Percentiles rank a stretch among this genome's conserved stretches.
Evolutionary conservation across 2,888 invertebrate species (phyloP).

Genomic region (Ichneumon xanthorius): DNA sequence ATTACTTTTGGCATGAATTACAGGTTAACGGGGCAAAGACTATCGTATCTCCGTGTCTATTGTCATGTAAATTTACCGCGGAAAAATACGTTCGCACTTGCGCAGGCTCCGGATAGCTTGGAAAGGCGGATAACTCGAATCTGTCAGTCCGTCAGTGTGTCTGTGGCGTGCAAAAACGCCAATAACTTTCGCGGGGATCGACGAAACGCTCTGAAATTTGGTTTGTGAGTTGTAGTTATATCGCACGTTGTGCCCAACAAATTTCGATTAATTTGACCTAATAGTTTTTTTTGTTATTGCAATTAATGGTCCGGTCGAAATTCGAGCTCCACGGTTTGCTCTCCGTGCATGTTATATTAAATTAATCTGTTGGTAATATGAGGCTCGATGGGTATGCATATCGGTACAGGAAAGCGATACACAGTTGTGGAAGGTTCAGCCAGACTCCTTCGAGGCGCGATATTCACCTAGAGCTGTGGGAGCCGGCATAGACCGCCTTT

Average conservation of each 20-base stretch:
- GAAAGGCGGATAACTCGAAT: neutral
- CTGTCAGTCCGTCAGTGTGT: neutral
- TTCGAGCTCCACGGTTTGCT: neutral
- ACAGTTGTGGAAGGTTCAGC: neutral
- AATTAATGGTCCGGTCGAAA: neutral
- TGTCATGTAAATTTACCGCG: too few relatives aligned
- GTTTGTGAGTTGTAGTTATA: neutral
- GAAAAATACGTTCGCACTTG: too few relatives aligned
- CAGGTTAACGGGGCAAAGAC: too few relatives aligned
- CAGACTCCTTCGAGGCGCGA: conserved; percentile 16
- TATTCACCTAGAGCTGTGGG: conserved; percentile 76
- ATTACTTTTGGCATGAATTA: too few relatives aligned
- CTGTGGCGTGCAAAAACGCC: too few relatives aligned
- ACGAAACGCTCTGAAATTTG: neutral
- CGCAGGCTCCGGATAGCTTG: too few relatives aligned
- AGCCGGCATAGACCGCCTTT: conserved; percentile 80
- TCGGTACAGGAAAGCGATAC: conserved; percentile 12
- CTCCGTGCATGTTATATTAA: neutral
- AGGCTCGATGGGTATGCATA: conserved; percentile 7
- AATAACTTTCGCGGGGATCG: neutral
- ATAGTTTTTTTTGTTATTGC: neutral
- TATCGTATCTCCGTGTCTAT: too few relatives aligned
- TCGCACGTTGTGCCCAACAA: neutral
- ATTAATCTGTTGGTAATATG: neutral
- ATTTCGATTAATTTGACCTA: neutral